Evolutionary conservation across 2,888 invertebrate genomes (phyloP), one percentile per base, ranked within the genome.

Genomic region (Acleris cristana): DNA sequence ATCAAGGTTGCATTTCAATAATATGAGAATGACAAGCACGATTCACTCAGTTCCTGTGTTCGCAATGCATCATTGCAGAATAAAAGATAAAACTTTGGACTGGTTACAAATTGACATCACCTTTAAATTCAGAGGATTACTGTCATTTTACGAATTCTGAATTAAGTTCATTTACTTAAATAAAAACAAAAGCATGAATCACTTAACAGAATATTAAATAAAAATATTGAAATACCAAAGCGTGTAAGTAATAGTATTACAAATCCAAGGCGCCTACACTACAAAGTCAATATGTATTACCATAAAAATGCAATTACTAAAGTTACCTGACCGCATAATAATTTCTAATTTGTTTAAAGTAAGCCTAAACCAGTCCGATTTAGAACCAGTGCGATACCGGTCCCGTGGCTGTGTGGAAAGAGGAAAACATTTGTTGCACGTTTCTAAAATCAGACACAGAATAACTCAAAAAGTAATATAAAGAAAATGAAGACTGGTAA

Each of bases 331-430:
- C 48, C 45, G 49, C 70, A 70, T 72, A 64, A 69, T 70, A 69
- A 74, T 70, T 63, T 69, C 21, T 34, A 72, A 74, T 75, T 73
- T 72, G 70, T 66, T 45, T 69, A 65, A 74, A 74, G 76, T 73
- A 74, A 73, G 77, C 72, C 70, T 73, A 75, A 83, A 79, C 78
- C 74, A 74, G 82, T 78, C 73, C 69, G 71, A 65, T 71, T 65
- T 69, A 49, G 70, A 71, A 73, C 71, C 64, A 72, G 69, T 71
- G 58, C 64, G 72, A 71, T 67, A 76, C 69, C 74, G 70, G 51
- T 78, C 49, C 21, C 19, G 78, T 77, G 76, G 69, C 16, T 48
- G 67, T 71, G 56, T 65, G 64, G 64, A 59, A 63, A 71, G 73
- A 45, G 34, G 34, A 0, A 34, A 34, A 34, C 10, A 34, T 10